phyloP scores from a whole-genome alignment of 1,140 invertebrate species.

The Trialeurodes vaporariorum region DNA sequence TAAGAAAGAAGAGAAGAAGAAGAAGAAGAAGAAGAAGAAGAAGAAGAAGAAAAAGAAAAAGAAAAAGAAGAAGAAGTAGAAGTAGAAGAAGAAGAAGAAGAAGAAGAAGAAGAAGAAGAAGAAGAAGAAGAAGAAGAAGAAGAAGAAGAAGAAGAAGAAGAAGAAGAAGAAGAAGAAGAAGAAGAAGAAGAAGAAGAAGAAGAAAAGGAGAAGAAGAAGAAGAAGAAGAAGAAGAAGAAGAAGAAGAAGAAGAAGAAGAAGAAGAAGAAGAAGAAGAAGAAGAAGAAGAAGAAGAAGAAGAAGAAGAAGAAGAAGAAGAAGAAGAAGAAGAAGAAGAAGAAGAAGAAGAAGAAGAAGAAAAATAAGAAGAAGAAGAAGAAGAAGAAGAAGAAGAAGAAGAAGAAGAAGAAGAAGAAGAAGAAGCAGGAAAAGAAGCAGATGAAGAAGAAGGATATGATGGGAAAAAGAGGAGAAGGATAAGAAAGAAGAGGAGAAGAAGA shows the following conservation, averaged over 20 bases:
- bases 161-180: constrained; percentile 1
- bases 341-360: constrained; percentile 6
- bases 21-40: neutral
- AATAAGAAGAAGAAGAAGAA: too few species aligned
- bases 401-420: too few species aligned
- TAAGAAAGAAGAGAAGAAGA: too few species aligned
- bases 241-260: constrained; percentile 5
- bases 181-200: constrained; percentile 2
- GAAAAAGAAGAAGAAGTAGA: neutral
- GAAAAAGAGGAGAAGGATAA: too few species aligned
- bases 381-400: neutral
- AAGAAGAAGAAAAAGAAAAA: constrained; percentile 5
- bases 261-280: constrained; percentile 1
- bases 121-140: constrained; percentile 7
- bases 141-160: neutral
- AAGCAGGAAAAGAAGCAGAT: too few species aligned
- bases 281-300: constrained; percentile 4
- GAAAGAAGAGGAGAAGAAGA: too few species aligned
- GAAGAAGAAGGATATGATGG: too few species aligned
- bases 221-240: constrained; percentile 7
- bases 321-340: constrained; percentile 7
- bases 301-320: constrained; percentile 6
- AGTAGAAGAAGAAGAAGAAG: neutral
- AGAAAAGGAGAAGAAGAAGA: constrained; percentile 5
- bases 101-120: neutral